Conservation (phyloP, 1,140 invertebrate genomes). For the Ceratina japonica region DNA sequence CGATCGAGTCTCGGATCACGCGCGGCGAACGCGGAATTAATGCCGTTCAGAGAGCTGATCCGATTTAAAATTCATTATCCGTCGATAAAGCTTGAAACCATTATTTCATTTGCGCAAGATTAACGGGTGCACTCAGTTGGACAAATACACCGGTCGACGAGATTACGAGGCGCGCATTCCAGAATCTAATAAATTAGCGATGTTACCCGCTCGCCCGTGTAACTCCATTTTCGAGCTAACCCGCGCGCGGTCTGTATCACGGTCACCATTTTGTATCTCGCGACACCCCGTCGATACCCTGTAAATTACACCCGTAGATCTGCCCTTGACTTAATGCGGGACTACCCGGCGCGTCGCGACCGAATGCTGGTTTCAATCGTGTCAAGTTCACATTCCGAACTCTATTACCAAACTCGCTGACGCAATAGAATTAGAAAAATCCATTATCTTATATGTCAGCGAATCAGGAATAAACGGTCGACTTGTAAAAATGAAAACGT, state of each 20-base stretch:
- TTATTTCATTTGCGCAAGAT: slow-evolving; percentile 67
- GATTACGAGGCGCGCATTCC: slow-evolving; percentile 60
- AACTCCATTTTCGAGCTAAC: slow-evolving; percentile 55
- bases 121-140: slow-evolving; percentile 63
- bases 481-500: too few relatives aligned
- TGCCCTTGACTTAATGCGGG: background rate
- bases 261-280: slow-evolving; percentile 44
- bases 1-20: slow-evolving; percentile 61
- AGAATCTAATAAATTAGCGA: slow-evolving; percentile 69
- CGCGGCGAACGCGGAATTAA: slow-evolving; percentile 58
- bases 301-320: slow-evolving; percentile 42
- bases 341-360: too few relatives aligned
- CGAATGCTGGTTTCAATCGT: too few relatives aligned
- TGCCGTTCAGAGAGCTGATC: slow-evolving; percentile 54
- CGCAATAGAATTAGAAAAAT: too few relatives aligned
- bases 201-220: slow-evolving; percentile 54
- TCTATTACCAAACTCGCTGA: too few relatives aligned
- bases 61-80: slow-evolving; percentile 69
- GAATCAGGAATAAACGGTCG: too few relatives aligned
- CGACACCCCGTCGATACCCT: slow-evolving; percentile 38
- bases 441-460: too few relatives aligned
- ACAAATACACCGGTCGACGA: slow-evolving; percentile 66
- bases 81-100: slow-evolving; percentile 65
- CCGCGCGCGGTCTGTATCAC: slow-evolving; percentile 31
- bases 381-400: too few relatives aligned